phyloP scores from a whole-genome alignment of 2,797 vertebrate genomes.

The Myotis daubentonii region DNA sequence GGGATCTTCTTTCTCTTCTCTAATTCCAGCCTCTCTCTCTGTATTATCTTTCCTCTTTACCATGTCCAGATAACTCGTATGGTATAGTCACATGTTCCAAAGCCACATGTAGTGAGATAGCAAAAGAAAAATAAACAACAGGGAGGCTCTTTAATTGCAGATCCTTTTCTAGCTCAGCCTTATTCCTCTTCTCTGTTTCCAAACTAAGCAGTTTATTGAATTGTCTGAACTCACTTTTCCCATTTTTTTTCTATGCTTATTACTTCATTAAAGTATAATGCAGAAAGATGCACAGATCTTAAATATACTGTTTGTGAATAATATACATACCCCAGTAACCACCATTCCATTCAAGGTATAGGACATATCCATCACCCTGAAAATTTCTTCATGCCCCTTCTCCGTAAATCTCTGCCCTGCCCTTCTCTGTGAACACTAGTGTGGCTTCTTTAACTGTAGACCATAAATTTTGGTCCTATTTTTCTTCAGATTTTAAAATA shows the following conservation, averaged over 20 bases:
- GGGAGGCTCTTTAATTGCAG: not conserved
- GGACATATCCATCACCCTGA: not conserved
- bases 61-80: not conserved
- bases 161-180: not conserved
- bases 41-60: not conserved
- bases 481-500: not conserved
- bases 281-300: not conserved
- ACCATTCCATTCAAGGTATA: not conserved
- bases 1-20: not conserved
- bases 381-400: not conserved
- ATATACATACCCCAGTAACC: not conserved
- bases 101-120: not conserved
- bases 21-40: not conserved
- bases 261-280: not conserved
- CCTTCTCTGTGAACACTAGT: not conserved
- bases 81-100: not conserved
- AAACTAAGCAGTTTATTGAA: slow-evolving; percentile 14
- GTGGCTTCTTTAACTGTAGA: not conserved
- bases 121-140: not conserved
- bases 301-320: not conserved
- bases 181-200: not conserved
- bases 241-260: not conserved
- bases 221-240: not conserved
- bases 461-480: not conserved
- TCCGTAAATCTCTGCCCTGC: not conserved